Conservation (phyloP, 2,113 vertebrate species). For the Himantopus leucocephalus region DNA sequence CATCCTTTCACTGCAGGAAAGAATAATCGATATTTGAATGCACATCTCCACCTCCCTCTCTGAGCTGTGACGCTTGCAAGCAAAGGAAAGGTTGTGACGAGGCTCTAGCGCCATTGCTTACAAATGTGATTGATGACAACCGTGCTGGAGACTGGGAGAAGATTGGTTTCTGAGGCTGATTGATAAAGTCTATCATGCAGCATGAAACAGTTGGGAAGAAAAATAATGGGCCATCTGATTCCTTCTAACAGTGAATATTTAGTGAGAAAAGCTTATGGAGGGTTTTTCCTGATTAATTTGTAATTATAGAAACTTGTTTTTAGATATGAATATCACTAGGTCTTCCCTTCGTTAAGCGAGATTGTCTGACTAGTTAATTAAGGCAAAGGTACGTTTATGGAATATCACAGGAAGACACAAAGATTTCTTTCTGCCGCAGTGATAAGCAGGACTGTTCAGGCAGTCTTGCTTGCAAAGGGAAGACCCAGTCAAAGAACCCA, state of each 20-base stretch:
- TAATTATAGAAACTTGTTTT: background rate
- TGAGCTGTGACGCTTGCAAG: background rate
- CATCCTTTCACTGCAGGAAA: background rate
- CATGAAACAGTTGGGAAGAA: slow-evolving; percentile 32
- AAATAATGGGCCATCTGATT: background rate
- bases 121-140: slow-evolving; percentile 18
- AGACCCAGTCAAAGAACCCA: background rate
- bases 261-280: background rate
- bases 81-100: background rate
- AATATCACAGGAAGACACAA: background rate
- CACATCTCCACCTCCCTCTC: background rate
- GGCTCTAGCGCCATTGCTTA: background rate
- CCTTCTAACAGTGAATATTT: background rate
- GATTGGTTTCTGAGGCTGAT: slow-evolving; percentile 49
- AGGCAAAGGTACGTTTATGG: background rate
- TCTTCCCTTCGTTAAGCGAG: background rate
- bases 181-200: slow-evolving; percentile 55
- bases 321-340: background rate
- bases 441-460: background rate
- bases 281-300: background rate
- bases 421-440: background rate
- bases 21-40: background rate
- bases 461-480: background rate
- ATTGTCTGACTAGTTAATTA: background rate
- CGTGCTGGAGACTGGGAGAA: background rate